Evolutionary conservation across 2,113 vertebrate species (phyloP).

Genomic region (Ceyx cyanopectus): DNA sequence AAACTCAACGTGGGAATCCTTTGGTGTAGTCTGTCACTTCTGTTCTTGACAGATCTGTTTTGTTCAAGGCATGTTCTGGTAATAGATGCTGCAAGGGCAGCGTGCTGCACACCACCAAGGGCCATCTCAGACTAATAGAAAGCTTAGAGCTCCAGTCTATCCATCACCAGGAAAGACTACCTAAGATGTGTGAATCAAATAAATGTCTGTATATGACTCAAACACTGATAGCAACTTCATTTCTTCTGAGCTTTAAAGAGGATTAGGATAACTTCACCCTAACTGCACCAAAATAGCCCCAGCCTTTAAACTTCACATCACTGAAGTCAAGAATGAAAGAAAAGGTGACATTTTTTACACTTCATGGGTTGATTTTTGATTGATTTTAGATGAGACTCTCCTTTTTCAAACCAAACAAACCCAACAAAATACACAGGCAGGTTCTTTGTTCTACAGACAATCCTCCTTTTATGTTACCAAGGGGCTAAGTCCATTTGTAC

Average conservation of each 20-base stretch:
- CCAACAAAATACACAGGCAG: background rate
- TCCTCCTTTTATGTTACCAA: background rate
- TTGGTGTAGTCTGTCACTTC: slow-evolving; percentile 29
- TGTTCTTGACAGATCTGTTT: slow-evolving; percentile 36
- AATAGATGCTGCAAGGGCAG: slow-evolving; percentile 25
- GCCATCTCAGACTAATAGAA: slow-evolving; percentile 37
- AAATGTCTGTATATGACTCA: background rate
- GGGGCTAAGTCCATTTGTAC: background rate
- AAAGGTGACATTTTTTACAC: background rate
- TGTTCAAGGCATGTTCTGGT: slow-evolving; percentile 37
- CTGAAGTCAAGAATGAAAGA: background rate
- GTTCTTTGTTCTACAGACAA: background rate
- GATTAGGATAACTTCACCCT: background rate
- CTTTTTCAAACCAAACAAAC: background rate
- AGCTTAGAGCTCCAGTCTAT: slow-evolving; percentile 31
- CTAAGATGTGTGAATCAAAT: slow-evolving; percentile 9
- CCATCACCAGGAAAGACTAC: slow-evolving; percentile 13
- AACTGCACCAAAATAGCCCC: background rate
- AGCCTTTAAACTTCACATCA: background rate
- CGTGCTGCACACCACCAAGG: slow-evolving; percentile 7
- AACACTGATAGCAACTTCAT: slow-evolving; percentile 30
- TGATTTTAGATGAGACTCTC: background rate
- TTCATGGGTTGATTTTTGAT: background rate
- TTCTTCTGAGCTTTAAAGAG: slow-evolving; percentile 8
- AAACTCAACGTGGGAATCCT: background rate